Conservation (phyloP, 2,797 vertebrate genomes). For the Acrossocheilus fasciatus region DNA sequence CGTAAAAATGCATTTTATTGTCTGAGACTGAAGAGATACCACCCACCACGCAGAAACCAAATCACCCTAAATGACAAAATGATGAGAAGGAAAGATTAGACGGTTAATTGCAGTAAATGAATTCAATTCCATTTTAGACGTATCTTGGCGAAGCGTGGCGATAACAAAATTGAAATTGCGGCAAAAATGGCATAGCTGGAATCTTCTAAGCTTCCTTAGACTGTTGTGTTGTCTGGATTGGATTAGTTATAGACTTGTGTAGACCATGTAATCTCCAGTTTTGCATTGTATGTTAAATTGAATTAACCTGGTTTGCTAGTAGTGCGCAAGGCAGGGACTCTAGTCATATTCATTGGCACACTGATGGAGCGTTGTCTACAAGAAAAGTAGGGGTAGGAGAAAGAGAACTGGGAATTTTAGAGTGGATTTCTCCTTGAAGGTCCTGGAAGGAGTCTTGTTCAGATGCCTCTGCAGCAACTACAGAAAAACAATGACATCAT, state of each 20-base stretch:
- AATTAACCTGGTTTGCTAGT: conserved; percentile 54
- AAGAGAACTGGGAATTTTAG: background rate
- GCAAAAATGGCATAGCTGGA: conserved; percentile 7
- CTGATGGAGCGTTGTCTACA: background rate
- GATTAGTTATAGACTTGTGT: conserved; percentile 42
- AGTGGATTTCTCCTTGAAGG: conserved; percentile 8
- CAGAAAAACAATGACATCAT: conserved; percentile 65
- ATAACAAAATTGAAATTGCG: conserved; percentile 35
- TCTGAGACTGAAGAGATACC: conserved; percentile 16
- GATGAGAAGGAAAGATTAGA: conserved; percentile 25
- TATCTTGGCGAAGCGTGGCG: background rate
- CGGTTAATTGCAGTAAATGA: conserved; percentile 44
- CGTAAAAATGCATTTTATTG: conserved; percentile 26
- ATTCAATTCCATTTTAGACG: conserved; percentile 11
- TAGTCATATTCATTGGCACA: conserved; percentile 17
- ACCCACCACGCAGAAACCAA: background rate
- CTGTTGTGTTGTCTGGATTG: conserved; percentile 35
- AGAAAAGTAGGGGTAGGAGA: background rate
- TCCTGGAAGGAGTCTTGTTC: conserved; percentile 49
- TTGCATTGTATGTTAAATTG: conserved; percentile 54
- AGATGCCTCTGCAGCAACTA: conserved; percentile 55
- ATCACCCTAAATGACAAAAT: conserved; percentile 39
- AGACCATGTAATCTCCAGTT: conserved; percentile 52
- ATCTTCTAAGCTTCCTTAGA: conserved; percentile 39
- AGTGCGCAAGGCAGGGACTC: background rate